phyloP scores from a whole-genome alignment of 2,888 invertebrate genomes.

The Celastrina argiolus region DNA sequence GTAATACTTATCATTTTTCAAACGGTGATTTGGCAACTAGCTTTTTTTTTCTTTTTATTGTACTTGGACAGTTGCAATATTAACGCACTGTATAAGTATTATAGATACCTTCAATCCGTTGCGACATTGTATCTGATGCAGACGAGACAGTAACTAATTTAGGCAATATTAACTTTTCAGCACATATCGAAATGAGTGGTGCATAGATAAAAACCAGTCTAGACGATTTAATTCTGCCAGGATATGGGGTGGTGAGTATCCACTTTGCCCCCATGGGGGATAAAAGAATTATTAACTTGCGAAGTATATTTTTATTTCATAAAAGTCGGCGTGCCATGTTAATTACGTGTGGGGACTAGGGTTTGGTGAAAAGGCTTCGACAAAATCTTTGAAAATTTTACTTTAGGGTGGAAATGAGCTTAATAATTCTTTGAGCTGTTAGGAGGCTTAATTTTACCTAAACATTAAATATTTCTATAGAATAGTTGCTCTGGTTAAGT shows the following conservation, averaged over 20 bases:
- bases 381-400: neutral
- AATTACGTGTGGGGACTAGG: neutral
- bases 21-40: too few species aligned
- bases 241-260: conserved; percentile 11
- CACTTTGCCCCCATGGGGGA: conserved; percentile 5
- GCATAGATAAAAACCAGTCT: conserved; percentile 20
- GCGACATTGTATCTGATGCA: neutral
- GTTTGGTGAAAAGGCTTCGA: neutral
- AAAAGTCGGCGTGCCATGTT: neutral
- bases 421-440: neutral
- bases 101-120: neutral
- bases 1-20: too few species aligned
- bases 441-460: neutral
- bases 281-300: conserved; percentile 8
- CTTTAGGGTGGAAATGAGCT: neutral
- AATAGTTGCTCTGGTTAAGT: too few species aligned
- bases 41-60: too few species aligned
- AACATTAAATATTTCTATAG: neutral
- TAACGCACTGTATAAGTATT: too few species aligned
- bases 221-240: conserved; percentile 12
- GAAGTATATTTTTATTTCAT: conserved; percentile 2
- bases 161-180: conserved; percentile 7
- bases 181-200: conserved; percentile 16
- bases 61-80: too few species aligned
- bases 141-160: neutral